Base-by-base conservation (phyloP, 2,888 invertebrate genomes). In the Aleiodes testaceus region DNA sequence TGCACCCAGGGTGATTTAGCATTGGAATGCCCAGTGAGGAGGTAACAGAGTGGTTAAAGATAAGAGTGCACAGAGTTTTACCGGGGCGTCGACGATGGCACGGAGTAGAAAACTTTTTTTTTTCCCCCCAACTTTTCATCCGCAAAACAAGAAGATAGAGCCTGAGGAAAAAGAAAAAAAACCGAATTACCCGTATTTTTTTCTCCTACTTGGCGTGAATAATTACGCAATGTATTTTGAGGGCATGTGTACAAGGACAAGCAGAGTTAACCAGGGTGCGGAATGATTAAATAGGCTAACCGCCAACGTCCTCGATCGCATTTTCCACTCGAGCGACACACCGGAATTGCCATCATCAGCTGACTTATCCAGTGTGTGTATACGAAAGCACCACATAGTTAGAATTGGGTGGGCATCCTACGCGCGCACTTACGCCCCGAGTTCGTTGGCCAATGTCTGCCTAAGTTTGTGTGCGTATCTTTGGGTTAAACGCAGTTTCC, bases 251-350 rank as follows among this genome's bases (percentile, higher is more conserved):
- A 59, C 45, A 63, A 63, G 45, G 45, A 63, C 45, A 63, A 42
- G 18, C 2, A 18, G 42, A 26, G 26, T 26, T 7, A 36, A 47
- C 22, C 18, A 53, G 72, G 67, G 72, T 61, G 67, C 64, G 72
- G 67, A 45, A 68, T 71, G 70, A 66, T 72, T 72, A 72, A 72
- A 72, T 72, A 67, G 72, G 72, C 67, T 67, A 72, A 72, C 72
- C 72, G 64, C 67, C 30, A 53, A 67, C 63, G 72, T 72, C 72
- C 72, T 72, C 72, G 52, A 66, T 42, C 66, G 61, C 49, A 52
- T 67, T 63, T 72, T 72, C 64, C 67, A 72, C 47, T 45, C 49
- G 64, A 67, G 52, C 36, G 52, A 49, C 36, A 66, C 52, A 53
- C 49, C 52, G 63, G 30, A 47, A 63, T 72, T 67, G 45, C 42